Evolutionary conservation across 2,888 invertebrate species (phyloP).

Genomic region (Mimas tiliae): DNA sequence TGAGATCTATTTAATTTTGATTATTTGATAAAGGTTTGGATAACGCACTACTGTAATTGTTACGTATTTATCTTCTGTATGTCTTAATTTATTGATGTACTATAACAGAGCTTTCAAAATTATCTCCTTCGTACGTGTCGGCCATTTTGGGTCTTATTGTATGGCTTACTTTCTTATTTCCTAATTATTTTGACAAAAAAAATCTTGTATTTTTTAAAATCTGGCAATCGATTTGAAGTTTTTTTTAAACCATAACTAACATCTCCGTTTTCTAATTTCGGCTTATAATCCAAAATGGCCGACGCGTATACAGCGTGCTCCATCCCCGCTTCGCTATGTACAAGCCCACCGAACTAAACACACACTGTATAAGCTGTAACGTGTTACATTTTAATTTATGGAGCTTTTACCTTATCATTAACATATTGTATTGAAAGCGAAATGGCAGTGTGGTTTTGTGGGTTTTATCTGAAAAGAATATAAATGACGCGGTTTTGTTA

Average conservation of each 20-base stretch:
- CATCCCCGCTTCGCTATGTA: conserved; percentile 31
- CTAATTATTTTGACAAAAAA: neutral
- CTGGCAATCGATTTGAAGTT: neutral
- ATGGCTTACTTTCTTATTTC: neutral
- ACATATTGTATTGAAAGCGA: conserved; percentile 75
- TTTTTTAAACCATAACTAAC: neutral
- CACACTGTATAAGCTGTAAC: conserved; percentile 47
- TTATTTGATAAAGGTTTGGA: neutral
- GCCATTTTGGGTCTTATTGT: neutral
- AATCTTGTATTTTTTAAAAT: neutral
- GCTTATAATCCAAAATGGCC: conserved; percentile 35
- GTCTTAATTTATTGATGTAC: conserved; percentile 19
- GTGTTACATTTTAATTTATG: conserved; percentile 28
- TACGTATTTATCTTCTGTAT: conserved; percentile 7
- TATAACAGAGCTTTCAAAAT: conserved; percentile 22
- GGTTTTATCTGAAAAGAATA: conserved; percentile 64
- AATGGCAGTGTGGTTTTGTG: conserved; percentile 79
- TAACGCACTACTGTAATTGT: neutral
- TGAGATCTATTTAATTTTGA: conserved; percentile 9
- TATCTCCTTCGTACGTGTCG: conserved; percentile 17
- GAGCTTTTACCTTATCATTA: conserved; percentile 51
- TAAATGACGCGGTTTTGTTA: too few species aligned
- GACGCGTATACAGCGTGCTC: conserved; percentile 38
- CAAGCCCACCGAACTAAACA: conserved; percentile 28
- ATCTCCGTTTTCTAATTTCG: neutral